Conservation (phyloP, 2,113 vertebrate species). For the Corvus moneduloides region DNA sequence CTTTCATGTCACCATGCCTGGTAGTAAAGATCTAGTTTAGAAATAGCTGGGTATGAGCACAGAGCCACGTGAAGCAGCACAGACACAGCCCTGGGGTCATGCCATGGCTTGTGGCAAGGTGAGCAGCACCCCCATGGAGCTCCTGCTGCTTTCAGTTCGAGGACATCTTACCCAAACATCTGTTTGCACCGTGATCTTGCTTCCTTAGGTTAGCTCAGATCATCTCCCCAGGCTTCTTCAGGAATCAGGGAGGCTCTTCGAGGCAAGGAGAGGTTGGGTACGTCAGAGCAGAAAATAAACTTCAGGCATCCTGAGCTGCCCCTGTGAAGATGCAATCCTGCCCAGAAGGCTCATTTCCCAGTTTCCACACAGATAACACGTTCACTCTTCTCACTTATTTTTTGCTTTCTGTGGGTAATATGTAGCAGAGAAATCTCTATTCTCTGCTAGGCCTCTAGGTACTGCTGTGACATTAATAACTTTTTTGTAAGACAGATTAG, state of each 20-base stretch:
- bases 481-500: background rate
- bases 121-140: background rate
- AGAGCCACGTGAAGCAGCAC: background rate
- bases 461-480: background rate
- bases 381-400: background rate
- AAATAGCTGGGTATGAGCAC: background rate
- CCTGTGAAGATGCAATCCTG: background rate
- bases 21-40: background rate
- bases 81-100: background rate
- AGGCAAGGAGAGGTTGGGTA: background rate
- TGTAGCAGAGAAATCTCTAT: background rate
- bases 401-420: background rate
- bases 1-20: background rate
- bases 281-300: background rate
- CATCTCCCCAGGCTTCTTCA: background rate
- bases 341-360: background rate
- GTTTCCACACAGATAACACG: background rate
- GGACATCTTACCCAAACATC: accelerated
- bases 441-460: background rate
- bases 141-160: background rate
- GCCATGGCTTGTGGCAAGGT: background rate
- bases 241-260: background rate
- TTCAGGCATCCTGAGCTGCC: background rate
- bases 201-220: background rate
- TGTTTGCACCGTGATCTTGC: background rate